Evolutionary conservation across 2,797 vertebrate species (phyloP).

Genomic region (Pelodytes ibericus): DNA sequence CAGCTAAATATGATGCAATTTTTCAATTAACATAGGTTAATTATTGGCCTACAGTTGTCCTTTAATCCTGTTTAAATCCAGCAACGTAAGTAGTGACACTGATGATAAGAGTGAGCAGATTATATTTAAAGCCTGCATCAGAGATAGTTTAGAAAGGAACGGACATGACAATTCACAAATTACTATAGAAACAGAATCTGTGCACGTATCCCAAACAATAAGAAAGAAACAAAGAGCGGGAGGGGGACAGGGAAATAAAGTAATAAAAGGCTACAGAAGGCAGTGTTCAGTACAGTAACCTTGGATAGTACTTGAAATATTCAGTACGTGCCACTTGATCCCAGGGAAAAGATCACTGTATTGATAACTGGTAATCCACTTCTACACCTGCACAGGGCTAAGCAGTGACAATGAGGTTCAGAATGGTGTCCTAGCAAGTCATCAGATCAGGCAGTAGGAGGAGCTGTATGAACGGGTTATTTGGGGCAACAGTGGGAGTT

Average conservation of each 20-base stretch:
- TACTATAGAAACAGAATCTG: not conserved
- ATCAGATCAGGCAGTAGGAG: not conserved
- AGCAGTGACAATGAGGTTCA: not conserved
- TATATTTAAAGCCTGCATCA: not conserved
- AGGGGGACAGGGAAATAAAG: not conserved
- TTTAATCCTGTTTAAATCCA: too few relatives aligned
- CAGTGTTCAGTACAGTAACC: not conserved
- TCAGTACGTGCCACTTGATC: conserved; percentile 43
- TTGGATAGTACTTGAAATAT: conserved; percentile 34
- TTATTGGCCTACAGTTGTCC: too few relatives aligned
- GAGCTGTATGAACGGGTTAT: not conserved
- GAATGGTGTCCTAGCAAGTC: not conserved
- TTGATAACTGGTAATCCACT: conserved; percentile 6
- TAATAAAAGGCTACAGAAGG: not conserved
- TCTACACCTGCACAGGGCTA: conserved; percentile 17
- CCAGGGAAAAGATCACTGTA: conserved; percentile 3
- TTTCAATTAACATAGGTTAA: too few relatives aligned
- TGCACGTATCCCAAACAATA: not conserved
- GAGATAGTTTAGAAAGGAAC: not conserved
- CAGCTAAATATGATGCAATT: too few relatives aligned
- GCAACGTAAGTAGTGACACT: not conserved
- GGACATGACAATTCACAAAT: not conserved
- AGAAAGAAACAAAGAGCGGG: not conserved
- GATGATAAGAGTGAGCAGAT: not conserved
- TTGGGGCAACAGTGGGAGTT: not conserved